These are phyloP conservation scores for Pantherophis alleghaniensis DNA, from an alignment of 2,797 vertebrate species.

Conservation along the genomic window DNA sequence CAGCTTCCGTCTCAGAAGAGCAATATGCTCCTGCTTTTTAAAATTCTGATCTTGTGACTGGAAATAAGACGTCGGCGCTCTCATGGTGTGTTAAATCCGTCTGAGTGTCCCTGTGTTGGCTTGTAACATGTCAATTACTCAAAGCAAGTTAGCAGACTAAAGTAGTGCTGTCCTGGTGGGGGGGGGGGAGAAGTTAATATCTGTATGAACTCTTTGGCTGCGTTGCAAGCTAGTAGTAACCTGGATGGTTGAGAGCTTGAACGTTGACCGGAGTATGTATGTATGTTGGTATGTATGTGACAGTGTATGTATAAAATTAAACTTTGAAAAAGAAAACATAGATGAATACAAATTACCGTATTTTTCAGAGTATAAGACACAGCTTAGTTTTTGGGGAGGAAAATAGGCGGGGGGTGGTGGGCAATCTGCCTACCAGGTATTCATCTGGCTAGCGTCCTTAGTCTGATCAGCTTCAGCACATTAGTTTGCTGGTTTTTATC, in stretches of 20 bases:
- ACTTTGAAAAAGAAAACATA: background rate
- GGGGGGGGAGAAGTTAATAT: background rate
- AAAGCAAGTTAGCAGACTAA: slow-evolving; percentile 1
- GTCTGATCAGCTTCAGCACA: too few species aligned
- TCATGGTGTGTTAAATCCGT: background rate
- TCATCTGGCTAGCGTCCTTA: too few species aligned
- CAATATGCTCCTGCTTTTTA: background rate
- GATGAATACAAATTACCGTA: background rate
- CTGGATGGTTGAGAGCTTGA: background rate
- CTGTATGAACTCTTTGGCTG: background rate
- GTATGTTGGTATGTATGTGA: background rate
- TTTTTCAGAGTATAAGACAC: too few species aligned
- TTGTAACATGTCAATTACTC: background rate
- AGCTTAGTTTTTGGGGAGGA: too few species aligned
- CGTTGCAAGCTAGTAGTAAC: background rate
- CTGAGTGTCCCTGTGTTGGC: background rate
- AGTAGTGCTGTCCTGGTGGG: background rate
- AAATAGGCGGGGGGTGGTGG: too few species aligned
- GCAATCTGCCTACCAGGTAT: too few species aligned
- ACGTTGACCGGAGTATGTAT: background rate
- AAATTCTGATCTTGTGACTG: background rate
- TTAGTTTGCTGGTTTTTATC: too few species aligned
- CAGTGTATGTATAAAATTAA: background rate
- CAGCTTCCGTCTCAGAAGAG: background rate
- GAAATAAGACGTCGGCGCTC: background rate